Conservation (phyloP, 1,140 invertebrate species). For the Nylanderia fulva region DNA sequence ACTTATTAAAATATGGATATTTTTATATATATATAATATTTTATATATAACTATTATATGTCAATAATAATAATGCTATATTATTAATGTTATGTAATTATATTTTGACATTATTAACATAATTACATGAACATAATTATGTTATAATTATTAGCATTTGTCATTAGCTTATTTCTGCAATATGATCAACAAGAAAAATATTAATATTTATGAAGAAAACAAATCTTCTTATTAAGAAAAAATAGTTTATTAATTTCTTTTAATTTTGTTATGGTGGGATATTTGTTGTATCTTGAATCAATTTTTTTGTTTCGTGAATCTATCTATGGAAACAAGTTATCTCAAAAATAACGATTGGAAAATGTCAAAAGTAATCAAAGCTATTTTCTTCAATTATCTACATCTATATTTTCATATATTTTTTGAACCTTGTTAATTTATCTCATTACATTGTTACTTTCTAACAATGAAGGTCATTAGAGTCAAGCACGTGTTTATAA, state of each 20-base stretch:
- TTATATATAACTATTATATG: background rate
- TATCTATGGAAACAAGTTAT: background rate
- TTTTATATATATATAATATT: background rate
- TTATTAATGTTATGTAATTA: background rate
- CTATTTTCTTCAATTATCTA: conserved; percentile 36
- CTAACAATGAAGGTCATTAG: conserved; percentile 12
- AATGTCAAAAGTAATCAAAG: background rate
- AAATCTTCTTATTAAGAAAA: too few species aligned
- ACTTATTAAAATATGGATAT: background rate
- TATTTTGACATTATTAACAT: too few species aligned
- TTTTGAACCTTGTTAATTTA: conserved; percentile 66
- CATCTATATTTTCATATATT: conserved; percentile 53
- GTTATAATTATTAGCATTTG: too few species aligned
- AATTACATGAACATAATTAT: too few species aligned
- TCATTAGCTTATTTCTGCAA: too few species aligned
- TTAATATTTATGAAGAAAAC: too few species aligned
- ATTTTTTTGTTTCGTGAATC: background rate
- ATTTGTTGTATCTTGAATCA: background rate
- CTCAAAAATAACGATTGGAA: background rate
- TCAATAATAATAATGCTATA: background rate
- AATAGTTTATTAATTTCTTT: background rate
- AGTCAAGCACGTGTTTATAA: background rate
- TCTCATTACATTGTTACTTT: conserved; percentile 35
- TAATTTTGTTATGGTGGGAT: background rate
- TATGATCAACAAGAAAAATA: too few species aligned